Percentiles rank a stretch among this genome's conserved stretches.
Conservation (phyloP, 2,888 invertebrate species). For the Lissocephala sabroskyi region DNA sequence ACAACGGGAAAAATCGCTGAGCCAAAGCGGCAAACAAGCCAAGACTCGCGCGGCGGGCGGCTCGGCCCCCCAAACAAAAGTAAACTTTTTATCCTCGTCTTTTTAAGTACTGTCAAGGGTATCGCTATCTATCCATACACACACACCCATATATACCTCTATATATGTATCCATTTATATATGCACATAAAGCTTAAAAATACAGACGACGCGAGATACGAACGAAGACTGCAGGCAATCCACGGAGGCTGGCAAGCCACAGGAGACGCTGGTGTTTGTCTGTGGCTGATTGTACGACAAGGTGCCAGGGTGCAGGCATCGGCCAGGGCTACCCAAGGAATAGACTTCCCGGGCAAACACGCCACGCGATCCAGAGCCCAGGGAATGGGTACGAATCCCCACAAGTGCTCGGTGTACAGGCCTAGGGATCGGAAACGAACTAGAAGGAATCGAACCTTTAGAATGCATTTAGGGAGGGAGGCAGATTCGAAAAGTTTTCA, state of each 20-base stretch:
- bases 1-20: slow-evolving; percentile 34
- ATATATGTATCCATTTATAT: too few relatives aligned
- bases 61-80: slow-evolving; percentile 63
- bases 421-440: too few relatives aligned
- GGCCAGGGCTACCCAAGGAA: slow-evolving; percentile 17
- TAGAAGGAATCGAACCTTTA: too few relatives aligned
- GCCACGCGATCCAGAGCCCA: not conserved
- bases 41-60: too few relatives aligned
- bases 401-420: too few relatives aligned
- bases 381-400: slow-evolving; percentile 30
- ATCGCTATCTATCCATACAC: slow-evolving; percentile 55
- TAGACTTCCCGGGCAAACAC: slow-evolving; percentile 31
- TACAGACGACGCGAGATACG: not conserved
- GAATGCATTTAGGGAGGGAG: too few relatives aligned
- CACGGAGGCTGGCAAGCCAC: not conserved
- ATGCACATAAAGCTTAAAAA: too few relatives aligned
- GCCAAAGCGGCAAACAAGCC: slow-evolving; percentile 17
- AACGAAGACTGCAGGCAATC: not conserved
- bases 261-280: slow-evolving; percentile 4
- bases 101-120: slow-evolving; percentile 65
- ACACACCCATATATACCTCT: not conserved
- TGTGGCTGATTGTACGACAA: slow-evolving; percentile 46
- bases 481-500: too few relatives aligned
- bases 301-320: slow-evolving; percentile 32
- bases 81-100: slow-evolving; percentile 43